Percentiles rank a stretch among this genome's conserved stretches.
Conservation (phyloP, 2,113 vertebrate species). For the Thinocorus orbignyianus region DNA sequence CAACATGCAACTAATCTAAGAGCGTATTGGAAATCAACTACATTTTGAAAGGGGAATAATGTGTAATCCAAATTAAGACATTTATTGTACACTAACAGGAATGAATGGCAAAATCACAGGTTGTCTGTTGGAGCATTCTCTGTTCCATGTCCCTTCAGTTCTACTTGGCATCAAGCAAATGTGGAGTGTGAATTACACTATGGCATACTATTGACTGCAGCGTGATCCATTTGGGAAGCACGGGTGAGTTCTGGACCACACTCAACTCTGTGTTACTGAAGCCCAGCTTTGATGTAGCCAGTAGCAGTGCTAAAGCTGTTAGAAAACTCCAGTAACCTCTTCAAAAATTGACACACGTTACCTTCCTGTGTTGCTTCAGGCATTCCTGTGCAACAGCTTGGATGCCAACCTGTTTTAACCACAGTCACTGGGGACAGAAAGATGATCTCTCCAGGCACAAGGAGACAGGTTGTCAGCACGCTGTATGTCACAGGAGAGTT, state of each 20-base stretch:
- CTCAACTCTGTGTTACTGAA: neutral
- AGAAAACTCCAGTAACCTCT: neutral
- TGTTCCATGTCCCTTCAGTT: neutral
- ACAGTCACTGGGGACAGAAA: neutral
- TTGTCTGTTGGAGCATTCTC: neutral
- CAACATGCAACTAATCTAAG: neutral
- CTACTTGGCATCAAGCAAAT: neutral
- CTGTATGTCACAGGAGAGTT: fast-evolving
- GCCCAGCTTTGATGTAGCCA: neutral
- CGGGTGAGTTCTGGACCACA: fast-evolving
- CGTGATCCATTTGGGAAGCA: neutral
- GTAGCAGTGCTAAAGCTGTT: neutral
- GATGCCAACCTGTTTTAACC: fast-evolving
- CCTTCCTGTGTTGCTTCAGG: neutral
- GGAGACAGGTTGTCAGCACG: neutral
- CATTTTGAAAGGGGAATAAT: neutral
- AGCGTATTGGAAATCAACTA: neutral
- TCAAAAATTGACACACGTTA: neutral
- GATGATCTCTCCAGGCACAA: neutral
- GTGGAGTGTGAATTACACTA: neutral
- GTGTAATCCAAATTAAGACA: neutral
- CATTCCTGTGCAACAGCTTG: neutral
- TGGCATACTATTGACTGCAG: neutral
- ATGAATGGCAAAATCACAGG: neutral
- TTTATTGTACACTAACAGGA: neutral